Evolutionary conservation across 2,113 vertebrate species (phyloP).

Genomic region (Himantopus leucocephalus): DNA sequence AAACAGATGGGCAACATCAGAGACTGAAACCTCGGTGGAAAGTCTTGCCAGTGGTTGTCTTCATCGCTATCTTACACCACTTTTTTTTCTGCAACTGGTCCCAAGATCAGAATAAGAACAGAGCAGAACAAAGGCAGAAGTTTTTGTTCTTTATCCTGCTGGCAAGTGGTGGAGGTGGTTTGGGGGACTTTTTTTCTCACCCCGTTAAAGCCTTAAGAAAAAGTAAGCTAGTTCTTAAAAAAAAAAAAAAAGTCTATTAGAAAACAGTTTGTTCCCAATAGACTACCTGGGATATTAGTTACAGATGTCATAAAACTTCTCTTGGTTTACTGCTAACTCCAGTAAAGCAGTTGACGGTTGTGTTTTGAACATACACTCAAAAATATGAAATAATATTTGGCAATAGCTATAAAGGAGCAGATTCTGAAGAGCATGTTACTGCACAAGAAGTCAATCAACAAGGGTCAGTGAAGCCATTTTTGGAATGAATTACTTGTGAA

Average conservation of each 20-base stretch:
- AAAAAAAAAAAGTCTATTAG: background rate
- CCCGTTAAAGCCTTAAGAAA: background rate
- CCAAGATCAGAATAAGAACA: background rate
- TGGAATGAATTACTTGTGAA: background rate
- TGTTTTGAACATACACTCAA: background rate
- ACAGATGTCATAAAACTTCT: background rate
- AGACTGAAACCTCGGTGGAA: background rate
- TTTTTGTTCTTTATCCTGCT: background rate
- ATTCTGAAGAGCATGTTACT: background rate
- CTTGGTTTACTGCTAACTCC: background rate
- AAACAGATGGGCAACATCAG: background rate
- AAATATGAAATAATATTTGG: slow-evolving; percentile 11
- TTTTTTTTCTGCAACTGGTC: background rate
- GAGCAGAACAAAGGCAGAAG: background rate
- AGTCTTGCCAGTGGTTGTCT: background rate
- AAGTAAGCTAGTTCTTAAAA: background rate
- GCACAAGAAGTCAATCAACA: background rate
- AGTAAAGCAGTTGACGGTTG: background rate
- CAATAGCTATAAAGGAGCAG: background rate
- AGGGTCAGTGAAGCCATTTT: background rate
- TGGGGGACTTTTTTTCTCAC: background rate
- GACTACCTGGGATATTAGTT: background rate
- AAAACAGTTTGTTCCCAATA: background rate
- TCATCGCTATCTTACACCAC: background rate
- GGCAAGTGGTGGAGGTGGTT: background rate